Evolutionary conservation across 2,888 invertebrate genomes (phyloP), one percentile per base, ranked within the genome.

Genomic region (Cephus nigrinus): DNA sequence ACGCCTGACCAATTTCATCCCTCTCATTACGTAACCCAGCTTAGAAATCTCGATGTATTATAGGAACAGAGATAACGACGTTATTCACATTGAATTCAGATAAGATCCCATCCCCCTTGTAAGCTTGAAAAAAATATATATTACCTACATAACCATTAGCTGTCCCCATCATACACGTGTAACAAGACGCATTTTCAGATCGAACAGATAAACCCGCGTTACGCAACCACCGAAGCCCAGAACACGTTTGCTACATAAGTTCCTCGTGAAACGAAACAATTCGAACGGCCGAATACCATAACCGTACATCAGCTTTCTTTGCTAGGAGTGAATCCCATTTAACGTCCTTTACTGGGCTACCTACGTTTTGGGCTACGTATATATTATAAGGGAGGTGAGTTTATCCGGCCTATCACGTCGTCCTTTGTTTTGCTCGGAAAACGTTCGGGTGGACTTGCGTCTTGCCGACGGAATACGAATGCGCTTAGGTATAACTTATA

Each of bases 401-500:
- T 32, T 32, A 2, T 71, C 32, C 71, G 12, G 32, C 71, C 71
- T 32, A 31, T 30, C 30, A 40, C 40, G 74, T 79, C 73, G 80
- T 77, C 82, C 69, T 80, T 79, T 84, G 83, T 83, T 85, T 85
- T 82, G 83, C 84, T 81, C 81, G 79, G 82, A 40, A 79, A 83
- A 77, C 80, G 75, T 69, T 55, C 69, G 76, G 74, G 75, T 23
- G 75, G 78, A 72, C 79, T 31, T 73, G 76, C 72, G 72, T 69
- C 68, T 77, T 78, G 82, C 83, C 69, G 32, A 0, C 75, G 82
- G 85, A 85, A 85, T 85, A 85, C 84, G 83, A 85, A 85, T 85
- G 81, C 75, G 77, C 75, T 77, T 78, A 78, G 77, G 81, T 73
- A 69, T 75, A 73, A 68, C 77, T 71, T 73, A 79, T 71, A 79